phyloP scores from a whole-genome alignment of 2,797 vertebrate genomes.

The Diplodus sargus region DNA sequence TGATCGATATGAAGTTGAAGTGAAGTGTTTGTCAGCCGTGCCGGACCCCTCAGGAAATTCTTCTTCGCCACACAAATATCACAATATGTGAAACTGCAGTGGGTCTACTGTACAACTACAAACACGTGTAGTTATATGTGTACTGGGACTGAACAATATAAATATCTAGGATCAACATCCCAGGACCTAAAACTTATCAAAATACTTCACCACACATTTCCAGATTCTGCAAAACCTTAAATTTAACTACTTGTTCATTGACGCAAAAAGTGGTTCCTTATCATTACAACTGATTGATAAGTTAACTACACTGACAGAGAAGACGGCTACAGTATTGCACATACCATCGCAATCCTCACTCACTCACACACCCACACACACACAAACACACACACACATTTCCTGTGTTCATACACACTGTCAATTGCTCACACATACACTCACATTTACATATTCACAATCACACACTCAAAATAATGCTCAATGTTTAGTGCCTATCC shows the following conservation, averaged over 20 bases:
- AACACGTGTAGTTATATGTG: conserved; percentile 23
- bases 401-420: conserved; percentile 22
- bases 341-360: conserved; percentile 65
- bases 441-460: conserved; percentile 58
- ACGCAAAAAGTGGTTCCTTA: conserved; percentile 75
- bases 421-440: conserved; percentile 18
- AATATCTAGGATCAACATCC: conserved; percentile 14
- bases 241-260: conserved; percentile 48
- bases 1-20: conserved; percentile 39
- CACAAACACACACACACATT: conserved; percentile 19
- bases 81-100: conserved; percentile 59
- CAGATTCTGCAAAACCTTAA: conserved; percentile 34
- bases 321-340: conserved; percentile 79
- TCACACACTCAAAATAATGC: conserved; percentile 53
- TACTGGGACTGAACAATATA: conserved; percentile 33
- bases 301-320: conserved; percentile 73
- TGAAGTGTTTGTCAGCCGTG: conserved; percentile 21
- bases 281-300: conserved; percentile 69
- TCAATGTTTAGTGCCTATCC: conserved; percentile 72
- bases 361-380: conserved; percentile 25
- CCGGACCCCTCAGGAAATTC: conserved; percentile 10
- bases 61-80: conserved; percentile 38
- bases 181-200: conserved; percentile 31
- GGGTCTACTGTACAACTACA: conserved; percentile 39
- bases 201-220: conserved; percentile 27